These are phyloP conservation scores for Euplagia quadripunctaria DNA, from an alignment of 2,888 invertebrate species.

Conservation along the genomic window DNA sequence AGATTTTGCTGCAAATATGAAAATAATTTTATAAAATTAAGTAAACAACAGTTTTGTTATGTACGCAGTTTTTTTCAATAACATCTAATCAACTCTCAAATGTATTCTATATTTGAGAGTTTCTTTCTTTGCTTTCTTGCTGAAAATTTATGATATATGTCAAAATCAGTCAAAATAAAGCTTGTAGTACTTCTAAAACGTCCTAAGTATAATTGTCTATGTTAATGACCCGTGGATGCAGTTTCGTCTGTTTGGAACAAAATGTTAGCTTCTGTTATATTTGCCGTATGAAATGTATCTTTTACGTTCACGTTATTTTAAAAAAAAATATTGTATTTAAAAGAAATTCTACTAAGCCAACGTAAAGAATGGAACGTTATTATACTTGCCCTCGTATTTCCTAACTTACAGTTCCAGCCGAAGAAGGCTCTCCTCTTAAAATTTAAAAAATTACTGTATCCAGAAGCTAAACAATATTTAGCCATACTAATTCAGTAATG, in stretches of 20 bases:
- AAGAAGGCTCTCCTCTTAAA: not conserved
- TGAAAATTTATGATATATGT: not conserved
- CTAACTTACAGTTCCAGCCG: not conserved
- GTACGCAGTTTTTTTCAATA: no score
- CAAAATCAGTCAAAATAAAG: not conserved
- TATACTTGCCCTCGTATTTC: not conserved
- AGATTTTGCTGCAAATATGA: no score
- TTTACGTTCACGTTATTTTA: not conserved
- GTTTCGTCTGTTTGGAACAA: not conserved
- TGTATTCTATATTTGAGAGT: not conserved
- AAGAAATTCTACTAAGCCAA: not conserved
- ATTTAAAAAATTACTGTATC: not conserved
- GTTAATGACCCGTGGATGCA: no score
- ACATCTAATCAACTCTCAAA: no score
- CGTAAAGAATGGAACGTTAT: no score
- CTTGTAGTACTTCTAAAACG: not conserved
- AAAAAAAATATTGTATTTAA: not conserved
- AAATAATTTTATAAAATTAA: no score
- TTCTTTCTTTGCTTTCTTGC: not conserved
- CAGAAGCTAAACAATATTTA: conserved; percentile 5
- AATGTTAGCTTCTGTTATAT: not conserved
- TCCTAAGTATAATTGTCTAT: not conserved
- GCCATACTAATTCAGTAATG: not conserved
- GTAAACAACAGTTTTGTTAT: no score
- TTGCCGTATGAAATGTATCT: no score